Evolutionary conservation across 53 echinoderm and acorn worm genomes (phyloP).

Genomic region (Luidia sarsii): DNA sequence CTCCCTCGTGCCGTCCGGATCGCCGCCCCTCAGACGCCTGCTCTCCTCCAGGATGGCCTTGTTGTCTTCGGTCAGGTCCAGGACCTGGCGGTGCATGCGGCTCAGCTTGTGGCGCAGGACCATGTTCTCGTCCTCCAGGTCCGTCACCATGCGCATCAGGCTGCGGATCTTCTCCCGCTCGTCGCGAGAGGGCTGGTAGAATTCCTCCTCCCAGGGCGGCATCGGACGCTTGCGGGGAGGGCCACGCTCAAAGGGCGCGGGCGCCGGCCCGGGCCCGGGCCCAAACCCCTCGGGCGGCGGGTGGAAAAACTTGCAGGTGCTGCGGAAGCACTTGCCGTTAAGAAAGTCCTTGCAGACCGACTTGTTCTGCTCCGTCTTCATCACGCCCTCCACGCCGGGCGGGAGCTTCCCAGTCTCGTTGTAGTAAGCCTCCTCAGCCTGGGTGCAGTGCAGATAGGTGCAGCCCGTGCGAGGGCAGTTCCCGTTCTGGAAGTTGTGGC

Average conservation of each 20-base stretch:
- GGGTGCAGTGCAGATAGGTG: constrained; percentile 44
- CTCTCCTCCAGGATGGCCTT: constrained; percentile 88
- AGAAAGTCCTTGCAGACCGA: constrained; percentile 52
- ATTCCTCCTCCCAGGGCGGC: constrained; percentile 25
- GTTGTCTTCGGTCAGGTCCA: constrained; percentile 85
- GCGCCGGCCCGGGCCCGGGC: background rate
- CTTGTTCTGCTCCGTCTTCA: background rate
- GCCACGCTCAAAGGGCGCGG: background rate
- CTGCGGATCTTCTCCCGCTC: constrained; percentile 32
- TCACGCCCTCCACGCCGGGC: background rate
- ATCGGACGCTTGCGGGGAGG: constrained; percentile 39
- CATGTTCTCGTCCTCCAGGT: constrained; percentile 83
- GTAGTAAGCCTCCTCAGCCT: constrained; percentile 51
- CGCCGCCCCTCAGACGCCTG: constrained; percentile 20
- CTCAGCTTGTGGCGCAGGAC: constrained; percentile 80
- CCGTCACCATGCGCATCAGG: constrained; percentile 37
- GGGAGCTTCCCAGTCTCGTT: constrained; percentile 51
- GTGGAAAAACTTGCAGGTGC: constrained; percentile 46
- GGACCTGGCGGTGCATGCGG: constrained; percentile 79
- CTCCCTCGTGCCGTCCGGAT: constrained; percentile 3
- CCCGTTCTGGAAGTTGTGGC: constrained; percentile 58
- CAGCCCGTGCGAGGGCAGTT: constrained; percentile 34
- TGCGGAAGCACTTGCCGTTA: constrained; percentile 51
- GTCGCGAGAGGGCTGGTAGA: constrained; percentile 19
- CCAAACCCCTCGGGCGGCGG: background rate